Percentiles rank a stretch among this genome's conserved stretches.
Conservation (phyloP, 2,113 vertebrate genomes). For the Oxyura jamaicensis region DNA sequence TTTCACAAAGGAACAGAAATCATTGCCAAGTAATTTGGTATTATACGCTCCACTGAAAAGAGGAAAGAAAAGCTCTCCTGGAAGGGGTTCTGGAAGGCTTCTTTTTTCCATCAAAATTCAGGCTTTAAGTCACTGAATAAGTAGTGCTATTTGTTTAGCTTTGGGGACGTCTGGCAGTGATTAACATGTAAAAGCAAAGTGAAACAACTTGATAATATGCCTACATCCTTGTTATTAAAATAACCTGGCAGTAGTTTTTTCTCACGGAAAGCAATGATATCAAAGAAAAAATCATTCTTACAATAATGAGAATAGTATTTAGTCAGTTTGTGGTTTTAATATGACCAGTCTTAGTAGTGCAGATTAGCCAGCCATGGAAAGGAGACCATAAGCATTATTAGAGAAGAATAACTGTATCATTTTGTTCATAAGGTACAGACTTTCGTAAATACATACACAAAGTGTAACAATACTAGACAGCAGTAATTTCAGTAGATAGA, state of each 20-base stretch:
- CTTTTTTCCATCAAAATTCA: background rate
- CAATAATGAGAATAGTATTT: background rate
- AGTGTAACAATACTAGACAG: background rate
- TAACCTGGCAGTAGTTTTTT: background rate
- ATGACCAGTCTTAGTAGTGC: background rate
- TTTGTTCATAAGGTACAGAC: background rate
- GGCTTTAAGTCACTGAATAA: background rate
- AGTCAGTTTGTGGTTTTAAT: background rate
- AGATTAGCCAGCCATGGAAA: background rate
- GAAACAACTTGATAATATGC: background rate
- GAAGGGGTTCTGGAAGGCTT: background rate
- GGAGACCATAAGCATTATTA: background rate
- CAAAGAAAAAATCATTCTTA: background rate
- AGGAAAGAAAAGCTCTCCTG: background rate
- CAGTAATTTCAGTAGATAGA: background rate
- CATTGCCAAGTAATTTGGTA: background rate
- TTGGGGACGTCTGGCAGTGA: background rate
- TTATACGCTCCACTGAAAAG: background rate
- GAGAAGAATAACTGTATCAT: background rate
- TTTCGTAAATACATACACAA: background rate
- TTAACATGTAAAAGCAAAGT: background rate
- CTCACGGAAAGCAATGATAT: background rate
- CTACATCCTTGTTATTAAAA: background rate
- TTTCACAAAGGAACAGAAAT: background rate
- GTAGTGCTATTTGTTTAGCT: background rate